phyloP scores from a whole-genome alignment of 64 coral and sea anemone genomes.

The Acropora tenuis region DNA sequence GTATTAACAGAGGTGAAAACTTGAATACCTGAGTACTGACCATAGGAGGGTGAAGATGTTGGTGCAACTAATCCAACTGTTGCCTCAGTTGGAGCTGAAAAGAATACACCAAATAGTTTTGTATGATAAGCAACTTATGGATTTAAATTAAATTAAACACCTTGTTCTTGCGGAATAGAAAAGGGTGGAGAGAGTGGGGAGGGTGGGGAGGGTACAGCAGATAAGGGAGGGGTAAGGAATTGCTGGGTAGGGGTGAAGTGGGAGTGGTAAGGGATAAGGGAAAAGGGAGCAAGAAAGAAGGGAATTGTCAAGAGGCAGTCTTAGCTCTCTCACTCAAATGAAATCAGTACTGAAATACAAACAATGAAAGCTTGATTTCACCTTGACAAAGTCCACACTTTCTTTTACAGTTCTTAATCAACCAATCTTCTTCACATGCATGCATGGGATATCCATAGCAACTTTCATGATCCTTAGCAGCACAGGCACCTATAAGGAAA shows the following conservation, averaged over 20 bases:
- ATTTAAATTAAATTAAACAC: no score
- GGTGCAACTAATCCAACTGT: slow-evolving; percentile 27
- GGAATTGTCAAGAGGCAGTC: background rate
- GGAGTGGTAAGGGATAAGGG: no score
- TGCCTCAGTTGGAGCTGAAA: slow-evolving; percentile 23
- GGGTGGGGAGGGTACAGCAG: no score
- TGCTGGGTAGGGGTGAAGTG: no score
- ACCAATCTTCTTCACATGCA: slow-evolving; percentile 68
- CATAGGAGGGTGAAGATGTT: background rate
- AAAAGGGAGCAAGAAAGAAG: no score
- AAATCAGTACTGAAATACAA: background rate
- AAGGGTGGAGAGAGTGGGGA: no score
- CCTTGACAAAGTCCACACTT: slow-evolving; percentile 79
- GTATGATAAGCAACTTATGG: no score
- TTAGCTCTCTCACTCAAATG: no score
- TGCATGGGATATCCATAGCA: slow-evolving; percentile 43
- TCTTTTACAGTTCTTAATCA: slow-evolving; percentile 78
- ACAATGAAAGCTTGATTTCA: background rate
- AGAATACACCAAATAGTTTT: background rate
- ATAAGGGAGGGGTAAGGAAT: no score
- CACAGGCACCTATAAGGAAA: slow-evolving; percentile 12
- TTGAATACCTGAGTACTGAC: background rate
- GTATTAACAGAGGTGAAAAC: no score
- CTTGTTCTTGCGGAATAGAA: no score
- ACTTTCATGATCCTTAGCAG: slow-evolving; percentile 63